phyloP scores from a whole-genome alignment of 2,888 invertebrate species.

The Monoplex corrugatus region DNA sequence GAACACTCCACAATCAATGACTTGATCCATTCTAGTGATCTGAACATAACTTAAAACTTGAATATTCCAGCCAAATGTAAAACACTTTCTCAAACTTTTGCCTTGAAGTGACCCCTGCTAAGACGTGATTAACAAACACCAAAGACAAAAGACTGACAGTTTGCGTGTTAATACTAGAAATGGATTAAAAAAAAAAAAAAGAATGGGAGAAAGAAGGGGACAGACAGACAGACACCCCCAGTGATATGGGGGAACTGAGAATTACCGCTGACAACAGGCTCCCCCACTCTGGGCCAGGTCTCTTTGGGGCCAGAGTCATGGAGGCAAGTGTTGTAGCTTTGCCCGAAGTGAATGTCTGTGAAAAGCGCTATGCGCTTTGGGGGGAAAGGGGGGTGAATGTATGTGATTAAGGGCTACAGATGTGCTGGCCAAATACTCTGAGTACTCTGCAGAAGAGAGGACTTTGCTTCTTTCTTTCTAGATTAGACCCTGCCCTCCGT shows the following conservation, averaged over 20 bases:
- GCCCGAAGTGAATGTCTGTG: background rate
- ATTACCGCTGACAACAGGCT: slow-evolving; percentile 17
- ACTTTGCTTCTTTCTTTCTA: slow-evolving; percentile 40
- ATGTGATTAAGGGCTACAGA: background rate
- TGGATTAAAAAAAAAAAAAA: background rate
- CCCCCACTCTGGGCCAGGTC: slow-evolving; percentile 14
- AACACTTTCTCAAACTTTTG: too few species aligned
- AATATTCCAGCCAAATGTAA: too few species aligned
- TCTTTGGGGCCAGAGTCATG: slow-evolving; percentile 7
- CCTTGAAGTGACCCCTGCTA: background rate
- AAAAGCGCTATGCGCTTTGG: background rate
- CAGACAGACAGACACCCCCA: slow-evolving; percentile 44
- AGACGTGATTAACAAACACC: background rate
- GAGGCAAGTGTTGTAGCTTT: background rate
- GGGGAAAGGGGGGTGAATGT: background rate
- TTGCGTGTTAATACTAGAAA: background rate
- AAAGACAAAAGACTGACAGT: background rate
- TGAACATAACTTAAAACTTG: too few species aligned
- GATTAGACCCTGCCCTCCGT: slow-evolving; percentile 49
- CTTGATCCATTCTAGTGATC: too few species aligned
- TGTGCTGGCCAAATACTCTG: slow-evolving; percentile 42
- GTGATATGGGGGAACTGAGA: background rate
- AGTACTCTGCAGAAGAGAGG: slow-evolving; percentile 20
- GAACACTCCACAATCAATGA: too few species aligned
- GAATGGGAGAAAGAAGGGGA: slow-evolving; percentile 47